These are phyloP conservation scores for Eupithecia abbreviata DNA, from an alignment of 2,888 invertebrate genomes.

Conservation along the genomic window DNA sequence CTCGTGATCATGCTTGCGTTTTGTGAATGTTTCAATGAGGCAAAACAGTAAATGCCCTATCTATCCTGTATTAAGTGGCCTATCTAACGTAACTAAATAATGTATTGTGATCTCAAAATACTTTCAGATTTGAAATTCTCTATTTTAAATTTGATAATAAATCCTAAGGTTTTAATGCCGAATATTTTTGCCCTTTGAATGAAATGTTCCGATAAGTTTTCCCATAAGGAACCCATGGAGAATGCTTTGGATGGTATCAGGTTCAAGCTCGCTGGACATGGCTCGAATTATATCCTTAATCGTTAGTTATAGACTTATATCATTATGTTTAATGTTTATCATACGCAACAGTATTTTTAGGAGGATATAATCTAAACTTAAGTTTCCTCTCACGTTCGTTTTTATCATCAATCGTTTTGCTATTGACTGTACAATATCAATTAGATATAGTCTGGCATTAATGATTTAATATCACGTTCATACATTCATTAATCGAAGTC, in stretches of 20 bases:
- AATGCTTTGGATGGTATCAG: conserved; percentile 35
- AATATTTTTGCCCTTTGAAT: conserved; percentile 12
- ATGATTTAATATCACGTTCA: neutral
- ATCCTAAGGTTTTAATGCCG: conserved; percentile 21
- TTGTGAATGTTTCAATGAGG: conserved; percentile 29
- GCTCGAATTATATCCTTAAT: conserved; percentile 59
- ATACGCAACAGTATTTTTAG: conserved; percentile 83
- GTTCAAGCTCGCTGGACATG: conserved; percentile 50
- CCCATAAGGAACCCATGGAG: conserved; percentile 46
- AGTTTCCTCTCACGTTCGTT: conserved; percentile 62
- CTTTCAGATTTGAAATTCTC: conserved; percentile 43
- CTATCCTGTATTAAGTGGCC: conserved; percentile 44
- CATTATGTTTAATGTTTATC: conserved; percentile 81
- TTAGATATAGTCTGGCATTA: conserved; percentile 25
- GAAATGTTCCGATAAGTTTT: conserved; percentile 35
- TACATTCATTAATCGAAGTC: neutral
- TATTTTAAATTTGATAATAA: conserved; percentile 13
- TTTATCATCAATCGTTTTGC: conserved; percentile 55
- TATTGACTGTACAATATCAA: conserved; percentile 59
- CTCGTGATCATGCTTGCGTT: conserved; percentile 57
- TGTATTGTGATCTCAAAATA: conserved; percentile 53
- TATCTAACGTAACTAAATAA: conserved; percentile 42
- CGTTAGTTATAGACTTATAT: conserved; percentile 78
- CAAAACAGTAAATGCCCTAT: conserved; percentile 19
- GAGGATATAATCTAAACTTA: conserved; percentile 77